Conservation (phyloP, 2,113 vertebrate genomes). For the Accipiter cooperii region DNA sequence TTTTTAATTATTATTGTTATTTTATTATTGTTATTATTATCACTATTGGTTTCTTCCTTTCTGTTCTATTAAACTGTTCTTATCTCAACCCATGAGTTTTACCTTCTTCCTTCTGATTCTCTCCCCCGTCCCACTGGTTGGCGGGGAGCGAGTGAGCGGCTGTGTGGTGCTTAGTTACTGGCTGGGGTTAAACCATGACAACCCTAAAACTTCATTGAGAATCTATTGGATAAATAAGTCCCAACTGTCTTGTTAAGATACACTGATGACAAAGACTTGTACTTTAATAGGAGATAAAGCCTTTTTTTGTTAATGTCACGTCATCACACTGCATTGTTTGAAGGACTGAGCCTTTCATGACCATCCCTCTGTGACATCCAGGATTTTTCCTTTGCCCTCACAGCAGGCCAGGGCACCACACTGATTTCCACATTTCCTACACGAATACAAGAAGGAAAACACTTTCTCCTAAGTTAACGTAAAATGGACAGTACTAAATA, state of each 20-base stretch:
- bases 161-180: no score
- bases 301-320: not conserved
- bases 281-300: not conserved
- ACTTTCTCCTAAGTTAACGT: not conserved
- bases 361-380: not conserved
- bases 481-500: not conserved
- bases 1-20: no score
- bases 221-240: not conserved
- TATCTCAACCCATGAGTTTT: no score
- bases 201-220: not conserved
- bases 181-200: no score
- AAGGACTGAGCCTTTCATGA: slow-evolving; percentile 39
- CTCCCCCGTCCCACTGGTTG: no score
- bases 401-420: not conserved
- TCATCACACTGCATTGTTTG: not conserved
- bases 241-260: not conserved
- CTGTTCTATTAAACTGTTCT: no score
- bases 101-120: no score
- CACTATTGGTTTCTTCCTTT: no score
- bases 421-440: not conserved
- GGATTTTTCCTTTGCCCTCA: slow-evolving; percentile 4
- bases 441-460: not conserved
- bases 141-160: no score
- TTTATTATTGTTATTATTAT: no score
- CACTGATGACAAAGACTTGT: not conserved